phyloP scores from a whole-genome alignment of 2,113 vertebrate species.

The Peromyscus leucopus region DNA sequence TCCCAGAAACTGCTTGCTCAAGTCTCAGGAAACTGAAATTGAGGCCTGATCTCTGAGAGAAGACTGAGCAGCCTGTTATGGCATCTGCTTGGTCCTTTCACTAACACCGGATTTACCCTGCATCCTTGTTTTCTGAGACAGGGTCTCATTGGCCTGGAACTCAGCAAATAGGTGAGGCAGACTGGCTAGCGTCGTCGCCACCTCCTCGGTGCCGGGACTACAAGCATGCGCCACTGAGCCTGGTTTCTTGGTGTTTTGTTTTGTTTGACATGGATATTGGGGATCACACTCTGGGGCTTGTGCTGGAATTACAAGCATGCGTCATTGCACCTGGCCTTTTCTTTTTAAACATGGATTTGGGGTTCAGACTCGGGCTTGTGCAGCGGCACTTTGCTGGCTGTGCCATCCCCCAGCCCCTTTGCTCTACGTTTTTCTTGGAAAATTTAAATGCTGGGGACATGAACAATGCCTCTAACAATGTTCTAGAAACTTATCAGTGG shows the following conservation, averaged over 20 bases:
- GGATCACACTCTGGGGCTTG: background rate
- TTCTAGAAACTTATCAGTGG: background rate
- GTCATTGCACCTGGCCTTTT: background rate
- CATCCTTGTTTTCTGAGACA: background rate
- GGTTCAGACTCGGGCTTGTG: background rate
- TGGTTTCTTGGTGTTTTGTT: no score
- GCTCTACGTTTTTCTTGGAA: background rate
- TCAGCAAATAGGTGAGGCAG: background rate
- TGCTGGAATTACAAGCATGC: background rate
- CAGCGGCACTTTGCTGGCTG: background rate
- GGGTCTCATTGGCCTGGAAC: background rate
- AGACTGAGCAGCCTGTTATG: no score
- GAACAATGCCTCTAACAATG: background rate
- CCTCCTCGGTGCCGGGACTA: no score
- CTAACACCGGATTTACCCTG: background rate
- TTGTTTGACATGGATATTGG: background rate
- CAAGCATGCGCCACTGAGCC: background rate
- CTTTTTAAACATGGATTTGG: background rate
- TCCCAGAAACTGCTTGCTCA: no score
- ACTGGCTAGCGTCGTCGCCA: no score
- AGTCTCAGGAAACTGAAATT: no score
- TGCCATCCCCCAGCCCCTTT: background rate
- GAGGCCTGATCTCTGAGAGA: no score
- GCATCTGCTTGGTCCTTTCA: no score
- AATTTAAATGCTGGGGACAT: background rate